Evolutionary conservation across 2,888 invertebrate species (phyloP).

Genomic region (Plagodis pulveraria): DNA sequence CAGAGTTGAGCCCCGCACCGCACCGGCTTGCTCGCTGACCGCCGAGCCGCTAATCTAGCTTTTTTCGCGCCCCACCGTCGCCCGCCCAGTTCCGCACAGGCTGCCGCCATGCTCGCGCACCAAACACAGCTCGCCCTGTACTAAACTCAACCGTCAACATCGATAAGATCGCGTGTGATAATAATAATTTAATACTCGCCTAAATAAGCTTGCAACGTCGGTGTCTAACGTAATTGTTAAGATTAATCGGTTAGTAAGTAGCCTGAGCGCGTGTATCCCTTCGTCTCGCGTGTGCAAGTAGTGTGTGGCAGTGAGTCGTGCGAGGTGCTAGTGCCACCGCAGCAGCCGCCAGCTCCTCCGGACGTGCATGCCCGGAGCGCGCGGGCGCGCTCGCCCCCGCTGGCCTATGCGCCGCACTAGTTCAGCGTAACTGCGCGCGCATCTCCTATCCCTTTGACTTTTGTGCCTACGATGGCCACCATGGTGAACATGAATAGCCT

Average conservation of each 20-base stretch:
- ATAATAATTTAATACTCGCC: constrained; percentile 79
- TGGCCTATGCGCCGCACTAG: constrained; percentile 82
- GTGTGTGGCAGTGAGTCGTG: constrained; percentile 68
- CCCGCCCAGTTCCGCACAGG: constrained; percentile 76
- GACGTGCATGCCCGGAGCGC: constrained; percentile 76
- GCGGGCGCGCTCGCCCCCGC: constrained; percentile 73
- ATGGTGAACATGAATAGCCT: constrained; percentile 99
- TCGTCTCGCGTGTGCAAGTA: constrained; percentile 61
- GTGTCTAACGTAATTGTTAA: constrained; percentile 81
- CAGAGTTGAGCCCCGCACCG: constrained; percentile 84
- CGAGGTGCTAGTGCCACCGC: constrained; percentile 48
- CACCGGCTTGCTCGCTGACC: constrained; percentile 84
- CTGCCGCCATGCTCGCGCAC: constrained; percentile 81
- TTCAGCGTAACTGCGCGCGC: constrained; percentile 76
- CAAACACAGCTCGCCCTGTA: constrained; percentile 83
- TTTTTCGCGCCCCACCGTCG: constrained; percentile 82
- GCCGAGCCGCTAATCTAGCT: constrained; percentile 85
- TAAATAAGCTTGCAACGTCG: constrained; percentile 84
- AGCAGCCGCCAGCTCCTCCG: constrained; percentile 53
- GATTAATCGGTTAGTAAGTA: constrained; percentile 74
- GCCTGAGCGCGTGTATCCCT: constrained; percentile 54
- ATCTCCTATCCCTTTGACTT: constrained; percentile 61
- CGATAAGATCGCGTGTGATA: constrained; percentile 83
- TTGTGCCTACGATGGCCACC: constrained; percentile 88
- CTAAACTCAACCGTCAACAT: constrained; percentile 82